Evolutionary conservation across 2,888 invertebrate genomes (phyloP).

Genomic region (Yponomeuta plumbellus): DNA sequence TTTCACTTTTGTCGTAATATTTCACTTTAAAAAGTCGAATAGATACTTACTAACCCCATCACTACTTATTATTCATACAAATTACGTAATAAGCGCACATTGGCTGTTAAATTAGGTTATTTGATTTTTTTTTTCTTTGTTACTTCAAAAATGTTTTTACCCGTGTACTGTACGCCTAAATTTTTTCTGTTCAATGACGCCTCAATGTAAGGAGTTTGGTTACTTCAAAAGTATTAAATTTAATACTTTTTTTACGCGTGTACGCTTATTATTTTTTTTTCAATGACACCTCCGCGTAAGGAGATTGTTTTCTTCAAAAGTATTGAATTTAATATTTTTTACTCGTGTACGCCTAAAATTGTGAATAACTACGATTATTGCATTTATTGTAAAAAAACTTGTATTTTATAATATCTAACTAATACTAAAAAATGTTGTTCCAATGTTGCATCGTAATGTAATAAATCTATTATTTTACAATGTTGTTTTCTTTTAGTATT

Average conservation of each 20-base stretch:
- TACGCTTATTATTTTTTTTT: too few species aligned
- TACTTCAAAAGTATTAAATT: not conserved
- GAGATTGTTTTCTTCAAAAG: not conserved
- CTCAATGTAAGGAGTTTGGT: not conserved
- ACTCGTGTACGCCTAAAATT: not conserved
- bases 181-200: too few species aligned
- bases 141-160: not conserved
- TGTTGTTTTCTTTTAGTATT: not conserved
- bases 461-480: not conserved
- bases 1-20: too few species aligned
- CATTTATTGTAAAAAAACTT: constrained; percentile 7
- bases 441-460: not conserved
- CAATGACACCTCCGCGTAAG: too few species aligned
- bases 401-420: not conserved
- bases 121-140: not conserved
- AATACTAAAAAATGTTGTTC: not conserved
- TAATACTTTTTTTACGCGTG: too few species aligned
- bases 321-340: too few species aligned
- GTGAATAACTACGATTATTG: not conserved
- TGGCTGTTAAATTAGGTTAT: too few species aligned
- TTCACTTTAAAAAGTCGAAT: too few species aligned
- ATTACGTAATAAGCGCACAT: too few species aligned
- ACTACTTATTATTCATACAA: too few species aligned
- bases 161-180: not conserved
- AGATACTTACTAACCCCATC: too few species aligned